Percentiles rank a stretch among this genome's conserved stretches.
phyloP scores from a whole-genome alignment of 2,113 vertebrate genomes.

The Cyprinodon brontotheroides region DNA sequence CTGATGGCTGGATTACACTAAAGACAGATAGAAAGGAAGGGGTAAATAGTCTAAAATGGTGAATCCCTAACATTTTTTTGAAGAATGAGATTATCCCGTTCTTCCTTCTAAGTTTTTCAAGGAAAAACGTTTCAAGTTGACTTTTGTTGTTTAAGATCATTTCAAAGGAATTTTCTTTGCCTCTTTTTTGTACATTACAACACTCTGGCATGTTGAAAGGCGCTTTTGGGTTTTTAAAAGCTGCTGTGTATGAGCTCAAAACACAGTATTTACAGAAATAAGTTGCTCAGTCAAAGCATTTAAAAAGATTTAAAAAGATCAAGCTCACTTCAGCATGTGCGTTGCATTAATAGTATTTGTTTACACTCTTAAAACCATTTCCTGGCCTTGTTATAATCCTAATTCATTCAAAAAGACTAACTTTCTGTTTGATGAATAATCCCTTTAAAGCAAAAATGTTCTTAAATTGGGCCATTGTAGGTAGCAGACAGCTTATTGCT shows the following conservation, averaged over 20 bases:
- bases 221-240: background rate
- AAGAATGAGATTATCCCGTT: background rate
- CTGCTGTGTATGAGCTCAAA: background rate
- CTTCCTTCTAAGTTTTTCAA: background rate
- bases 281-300: background rate
- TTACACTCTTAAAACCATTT: background rate
- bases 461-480: conserved; percentile 22
- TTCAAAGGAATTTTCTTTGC: background rate
- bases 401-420: conserved; percentile 18
- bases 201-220: background rate
- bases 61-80: no score
- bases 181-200: background rate
- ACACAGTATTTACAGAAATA: background rate
- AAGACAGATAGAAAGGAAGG: no score
- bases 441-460: conserved; percentile 20
- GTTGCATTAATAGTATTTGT: conserved; percentile 4
- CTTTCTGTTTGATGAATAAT: conserved; percentile 37
- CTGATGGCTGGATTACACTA: no score
- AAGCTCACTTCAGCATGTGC: background rate
- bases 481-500: conserved; percentile 11
- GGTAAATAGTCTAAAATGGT: no score
- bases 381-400: conserved; percentile 4
- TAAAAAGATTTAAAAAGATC: background rate
- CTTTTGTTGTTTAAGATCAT: background rate
- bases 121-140: background rate